A percentile compares a stretch with the other conserved stretches of the same genome.
Evolutionary conservation across 2,113 vertebrate genomes (phyloP).

Genomic region (Microcebus griseorufus): DNA sequence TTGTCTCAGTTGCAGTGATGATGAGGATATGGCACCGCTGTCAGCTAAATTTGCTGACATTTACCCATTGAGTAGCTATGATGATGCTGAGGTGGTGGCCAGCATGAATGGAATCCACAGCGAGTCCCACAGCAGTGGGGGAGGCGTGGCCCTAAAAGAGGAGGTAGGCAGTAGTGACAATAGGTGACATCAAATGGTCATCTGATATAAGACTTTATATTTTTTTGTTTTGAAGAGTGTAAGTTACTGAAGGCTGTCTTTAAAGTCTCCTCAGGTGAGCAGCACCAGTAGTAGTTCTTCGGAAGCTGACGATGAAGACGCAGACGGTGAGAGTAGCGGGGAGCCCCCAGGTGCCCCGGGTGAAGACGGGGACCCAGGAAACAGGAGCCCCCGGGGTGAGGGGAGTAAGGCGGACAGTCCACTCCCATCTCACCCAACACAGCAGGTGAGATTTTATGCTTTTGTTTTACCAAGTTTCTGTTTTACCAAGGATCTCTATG

Average conservation of each 20-base stretch:
- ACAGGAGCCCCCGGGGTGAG: slow-evolving; percentile 82
- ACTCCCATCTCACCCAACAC: slow-evolving; percentile 88
- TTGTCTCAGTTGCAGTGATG: slow-evolving; percentile 87
- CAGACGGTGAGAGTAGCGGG: slow-evolving; percentile 88
- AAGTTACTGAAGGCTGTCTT: background rate
- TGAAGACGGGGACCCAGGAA: slow-evolving; percentile 85
- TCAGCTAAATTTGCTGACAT: slow-evolving; percentile 94
- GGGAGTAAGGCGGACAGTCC: slow-evolving; percentile 87
- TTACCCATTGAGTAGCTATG: slow-evolving; percentile 92
- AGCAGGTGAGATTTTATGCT: slow-evolving; percentile 83
- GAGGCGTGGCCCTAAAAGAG: slow-evolving; percentile 89
- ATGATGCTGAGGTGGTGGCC: slow-evolving; percentile 88
- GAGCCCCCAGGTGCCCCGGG: slow-evolving; percentile 86
- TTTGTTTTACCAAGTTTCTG: background rate
- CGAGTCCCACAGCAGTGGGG: slow-evolving; percentile 91
- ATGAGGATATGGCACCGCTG: slow-evolving; percentile 92
- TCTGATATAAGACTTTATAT: rapidly evolving
- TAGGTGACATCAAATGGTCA: rapidly evolving
- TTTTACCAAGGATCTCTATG: background rate
- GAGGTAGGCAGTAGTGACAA: slow-evolving; percentile 84
- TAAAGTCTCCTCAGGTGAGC: slow-evolving; percentile 90
- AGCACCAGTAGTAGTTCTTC: slow-evolving; percentile 96
- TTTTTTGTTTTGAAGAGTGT: background rate
- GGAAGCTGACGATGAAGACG: slow-evolving; percentile 95
- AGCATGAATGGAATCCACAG: slow-evolving; percentile 93